Evolutionary conservation across 2,888 invertebrate genomes (phyloP), one percentile per base, ranked within the genome.

Genomic region (Drosophila melanosoma): DNA sequence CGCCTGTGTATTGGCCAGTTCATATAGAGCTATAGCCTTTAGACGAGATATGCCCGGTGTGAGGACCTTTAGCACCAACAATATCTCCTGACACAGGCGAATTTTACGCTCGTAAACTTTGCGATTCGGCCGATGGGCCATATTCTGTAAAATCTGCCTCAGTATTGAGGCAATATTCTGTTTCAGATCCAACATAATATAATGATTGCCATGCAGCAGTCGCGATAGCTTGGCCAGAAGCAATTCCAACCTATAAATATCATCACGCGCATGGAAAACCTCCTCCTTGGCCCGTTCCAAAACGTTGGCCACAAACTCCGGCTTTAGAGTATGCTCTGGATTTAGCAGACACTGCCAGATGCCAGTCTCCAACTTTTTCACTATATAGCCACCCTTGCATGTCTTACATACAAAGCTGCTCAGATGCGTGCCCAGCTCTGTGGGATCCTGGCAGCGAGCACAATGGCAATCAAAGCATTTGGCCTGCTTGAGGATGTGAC

Each of bases 381-480:
- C 79, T 32, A 91, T 69, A 20, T 66, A 80, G 0, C 90, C 87
- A n/a, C 70, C 73, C 7, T 60, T 6, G 54, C 92, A 92, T 8
- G 61, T 75, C 0, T 72, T 68, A 56, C 92, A 92, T 5, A 91
- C 73, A 15, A 92, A 87, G 66, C 91, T 92, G 87, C 96, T 96
- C 89, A 97, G 93, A 89, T 95, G 94, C 0, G 96, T 96, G 0
- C 95, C 95, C 66, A 96, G 87, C 91, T 97, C 97, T 0, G 95
- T 95, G 5, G 95, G 94, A 93, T 97, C 97, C 1, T 90, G 87
- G 83, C 97, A 97, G 29, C 97, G 93, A 0, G 87, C 80, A 83
- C 97, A 97, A 0, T 92, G 91, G 83, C 97, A 97, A 75, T 95
- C 94, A 83, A 97, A 97, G 90, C 96, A 96, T 93, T 97, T 97